Percentiles rank a stretch among this genome's conserved stretches.
Conservation (phyloP, 2,888 invertebrate genomes). For the Troides oblongomaculatus region DNA sequence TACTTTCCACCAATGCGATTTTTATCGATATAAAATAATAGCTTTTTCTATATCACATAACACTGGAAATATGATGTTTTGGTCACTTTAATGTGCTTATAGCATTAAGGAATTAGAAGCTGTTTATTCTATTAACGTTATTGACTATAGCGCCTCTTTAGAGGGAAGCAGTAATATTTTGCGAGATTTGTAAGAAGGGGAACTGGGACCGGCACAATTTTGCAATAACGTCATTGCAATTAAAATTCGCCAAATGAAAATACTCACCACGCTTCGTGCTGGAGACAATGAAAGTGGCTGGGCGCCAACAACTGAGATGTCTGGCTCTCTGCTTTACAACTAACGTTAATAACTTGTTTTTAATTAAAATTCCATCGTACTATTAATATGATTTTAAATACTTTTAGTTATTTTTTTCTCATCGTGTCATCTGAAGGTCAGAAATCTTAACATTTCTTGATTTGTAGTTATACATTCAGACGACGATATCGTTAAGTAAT, state of each 20-base stretch:
- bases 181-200: neutral
- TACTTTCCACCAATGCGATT: neutral
- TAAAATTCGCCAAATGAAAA: slow-evolving; percentile 24
- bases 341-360: slow-evolving; percentile 7
- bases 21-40: neutral
- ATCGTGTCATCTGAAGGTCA: neutral
- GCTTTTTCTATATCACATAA: no score
- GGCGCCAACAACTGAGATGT: slow-evolving; percentile 16
- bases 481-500: no score
- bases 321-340: slow-evolving; percentile 10
- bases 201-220: neutral
- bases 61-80: no score
- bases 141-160: no score
- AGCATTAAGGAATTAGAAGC: no score
- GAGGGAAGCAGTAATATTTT: neutral
- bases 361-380: slow-evolving; percentile 12
- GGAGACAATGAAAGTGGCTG: slow-evolving; percentile 16
- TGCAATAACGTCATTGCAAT: slow-evolving; percentile 16
- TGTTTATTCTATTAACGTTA: no score
- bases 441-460: no score
- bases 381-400: slow-evolving; percentile 1
- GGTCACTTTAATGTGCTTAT: no score
- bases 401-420: neutral
- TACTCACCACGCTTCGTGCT: neutral
- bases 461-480: no score